A percentile compares a stretch with the other conserved stretches of the same genome.
Evolutionary conservation across 1,140 invertebrate genomes (phyloP).

Genomic region (Papilio dardanus): DNA sequence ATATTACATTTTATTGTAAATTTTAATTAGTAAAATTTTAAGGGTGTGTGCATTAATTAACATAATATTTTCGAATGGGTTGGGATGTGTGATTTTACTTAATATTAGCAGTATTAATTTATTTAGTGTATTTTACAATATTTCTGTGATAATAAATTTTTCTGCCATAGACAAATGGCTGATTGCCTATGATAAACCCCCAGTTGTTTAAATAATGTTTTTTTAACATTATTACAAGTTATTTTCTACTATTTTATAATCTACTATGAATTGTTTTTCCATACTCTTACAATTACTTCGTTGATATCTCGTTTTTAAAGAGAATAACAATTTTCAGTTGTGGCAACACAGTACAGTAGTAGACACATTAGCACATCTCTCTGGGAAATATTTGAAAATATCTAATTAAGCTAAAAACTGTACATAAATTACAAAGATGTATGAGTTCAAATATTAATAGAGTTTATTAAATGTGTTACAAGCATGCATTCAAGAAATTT

Average conservation of each 20-base stretch:
- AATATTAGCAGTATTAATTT: constrained; percentile 28
- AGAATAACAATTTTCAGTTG: background rate
- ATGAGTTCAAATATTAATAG: constrained; percentile 9
- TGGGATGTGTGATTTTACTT: constrained; percentile 23
- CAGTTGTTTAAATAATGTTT: background rate
- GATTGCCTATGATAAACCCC: background rate
- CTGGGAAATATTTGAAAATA: background rate
- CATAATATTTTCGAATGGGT: constrained; percentile 10
- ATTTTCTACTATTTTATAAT: background rate
- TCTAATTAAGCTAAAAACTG: background rate
- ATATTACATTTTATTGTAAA: constrained; percentile 11
- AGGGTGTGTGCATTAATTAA: constrained; percentile 16
- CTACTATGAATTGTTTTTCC: background rate
- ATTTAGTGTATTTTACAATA: constrained; percentile 16
- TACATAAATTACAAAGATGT: background rate
- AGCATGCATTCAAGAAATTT: constrained; percentile 41
- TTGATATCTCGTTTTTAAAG: background rate
- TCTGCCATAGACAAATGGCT: constrained; percentile 7
- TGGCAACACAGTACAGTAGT: background rate
- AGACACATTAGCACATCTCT: background rate
- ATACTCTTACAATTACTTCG: background rate
- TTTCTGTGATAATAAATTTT: constrained; percentile 22
- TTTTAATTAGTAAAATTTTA: constrained; percentile 2
- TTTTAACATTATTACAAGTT: background rate
- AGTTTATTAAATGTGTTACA: constrained; percentile 10